phyloP scores from a whole-genome alignment of 1,140 invertebrate species.

The Steinernema feltiae region DNA sequence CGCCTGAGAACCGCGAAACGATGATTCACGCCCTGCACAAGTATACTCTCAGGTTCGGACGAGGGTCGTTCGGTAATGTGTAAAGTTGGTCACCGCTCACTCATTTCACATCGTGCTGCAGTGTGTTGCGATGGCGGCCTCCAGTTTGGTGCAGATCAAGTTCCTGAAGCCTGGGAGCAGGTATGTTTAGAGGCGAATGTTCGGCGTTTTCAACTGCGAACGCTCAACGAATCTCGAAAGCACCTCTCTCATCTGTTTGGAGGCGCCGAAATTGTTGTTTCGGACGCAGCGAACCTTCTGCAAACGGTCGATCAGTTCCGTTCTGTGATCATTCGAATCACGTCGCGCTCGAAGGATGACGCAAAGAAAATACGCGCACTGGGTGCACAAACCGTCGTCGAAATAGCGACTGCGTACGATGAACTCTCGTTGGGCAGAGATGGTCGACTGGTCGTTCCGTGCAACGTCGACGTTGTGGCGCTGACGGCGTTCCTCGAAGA shows the following conservation, averaged over 20 bases:
- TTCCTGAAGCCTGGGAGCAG: slow-evolving; percentile 33
- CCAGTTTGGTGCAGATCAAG: slow-evolving; percentile 35
- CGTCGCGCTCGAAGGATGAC: neutral
- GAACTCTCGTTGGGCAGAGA: slow-evolving; percentile 26
- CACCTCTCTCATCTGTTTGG: slow-evolving; percentile 7
- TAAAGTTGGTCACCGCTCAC: neutral
- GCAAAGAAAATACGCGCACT: neutral
- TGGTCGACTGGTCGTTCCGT: slow-evolving; percentile 28
- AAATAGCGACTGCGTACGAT: slow-evolving; percentile 35
- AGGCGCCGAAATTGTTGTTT: neutral
- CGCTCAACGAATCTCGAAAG: neutral
- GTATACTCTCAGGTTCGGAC: slow-evolving; percentile 26
- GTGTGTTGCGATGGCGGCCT: slow-evolving; percentile 34
- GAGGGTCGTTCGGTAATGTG: slow-evolving; percentile 26
- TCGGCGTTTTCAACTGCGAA: neutral
- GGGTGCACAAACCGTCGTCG: neutral
- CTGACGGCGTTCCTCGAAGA: slow-evolving; percentile 22
- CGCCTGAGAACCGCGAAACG: neutral
- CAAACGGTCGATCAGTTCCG: neutral
- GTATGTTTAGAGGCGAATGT: slow-evolving; percentile 20
- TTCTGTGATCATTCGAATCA: slow-evolving; percentile 11
- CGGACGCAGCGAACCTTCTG: neutral
- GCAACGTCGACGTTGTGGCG: slow-evolving; percentile 32
- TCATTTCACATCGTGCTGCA: neutral
- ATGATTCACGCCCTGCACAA: slow-evolving; percentile 27